Evolutionary conservation across 2,797 vertebrate genomes (phyloP).

Genomic region (Euphonia xanthogaster): DNA sequence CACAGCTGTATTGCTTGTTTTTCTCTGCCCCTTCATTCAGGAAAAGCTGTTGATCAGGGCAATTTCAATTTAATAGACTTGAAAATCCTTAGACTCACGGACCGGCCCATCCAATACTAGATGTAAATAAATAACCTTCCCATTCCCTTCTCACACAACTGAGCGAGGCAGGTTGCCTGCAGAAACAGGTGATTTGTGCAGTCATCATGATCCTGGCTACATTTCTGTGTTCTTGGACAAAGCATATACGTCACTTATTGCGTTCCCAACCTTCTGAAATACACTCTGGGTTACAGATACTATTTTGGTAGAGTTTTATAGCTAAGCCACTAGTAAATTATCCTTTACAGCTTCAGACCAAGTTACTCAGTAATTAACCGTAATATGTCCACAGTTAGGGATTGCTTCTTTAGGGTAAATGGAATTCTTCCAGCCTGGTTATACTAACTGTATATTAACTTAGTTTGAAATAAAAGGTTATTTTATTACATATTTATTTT

Average conservation of each 20-base stretch:
- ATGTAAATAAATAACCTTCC: constrained; percentile 10
- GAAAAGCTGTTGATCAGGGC: constrained; percentile 55
- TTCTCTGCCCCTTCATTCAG: constrained; percentile 47
- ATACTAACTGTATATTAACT: constrained; percentile 44
- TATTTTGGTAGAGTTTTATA: constrained; percentile 43
- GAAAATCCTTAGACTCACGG: constrained; percentile 19
- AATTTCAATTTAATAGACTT: neutral
- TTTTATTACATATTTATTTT: constrained; percentile 59
- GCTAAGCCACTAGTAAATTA: neutral
- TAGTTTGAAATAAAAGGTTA: constrained; percentile 50
- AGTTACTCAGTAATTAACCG: constrained; percentile 21
- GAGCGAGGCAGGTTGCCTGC: neutral
- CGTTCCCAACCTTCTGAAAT: neutral
- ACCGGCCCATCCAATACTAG: neutral
- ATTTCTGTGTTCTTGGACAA: neutral
- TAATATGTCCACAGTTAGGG: neutral
- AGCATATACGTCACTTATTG: neutral
- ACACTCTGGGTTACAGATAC: neutral
- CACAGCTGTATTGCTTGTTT: neutral
- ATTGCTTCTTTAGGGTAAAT: constrained; percentile 35
- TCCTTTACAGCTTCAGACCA: constrained; percentile 18
- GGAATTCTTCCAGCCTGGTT: constrained; percentile 20
- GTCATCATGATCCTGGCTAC: neutral
- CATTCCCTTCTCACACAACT: neutral
- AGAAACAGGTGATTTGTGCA: neutral